Evolutionary conservation across 2,888 invertebrate genomes (phyloP), one percentile per base, ranked within the genome.

Genomic region (Brenthis hecate): DNA sequence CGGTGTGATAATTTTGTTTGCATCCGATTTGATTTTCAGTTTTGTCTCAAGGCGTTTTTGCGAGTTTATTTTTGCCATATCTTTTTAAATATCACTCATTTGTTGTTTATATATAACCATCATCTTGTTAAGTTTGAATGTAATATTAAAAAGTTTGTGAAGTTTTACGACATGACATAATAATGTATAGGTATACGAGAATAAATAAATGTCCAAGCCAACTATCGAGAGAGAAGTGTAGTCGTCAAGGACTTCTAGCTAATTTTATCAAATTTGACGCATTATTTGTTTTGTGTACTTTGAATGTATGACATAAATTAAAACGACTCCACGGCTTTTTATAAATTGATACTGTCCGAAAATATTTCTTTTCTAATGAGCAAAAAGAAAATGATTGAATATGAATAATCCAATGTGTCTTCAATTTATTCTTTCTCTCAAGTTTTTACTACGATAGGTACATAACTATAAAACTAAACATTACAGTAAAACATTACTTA

Each of bases 1-100:
- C 65, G 69, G 72, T 67, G 71, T 76, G 72, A 72, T 74, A 43
- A 43, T 43, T 60, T 47, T 78, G 76, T 78, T 70, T 72, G 63
- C 63, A 69, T 61, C 32, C n/a, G 60, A 66, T 74, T 68, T 66
- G 54, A 56, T 50, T 68, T 65, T 11, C 47, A 36, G 57, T 68
- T 69, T 71, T 64, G 16, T 63, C 51, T 56, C 16, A 19, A 14
- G 43, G 23, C 23, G 28, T 48, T 60, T 50, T 50, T 28, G 28
- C 28, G n/a, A 28, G 13, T 50, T 48, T 32, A 48, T 50, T 11
- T n/a, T 28, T 28, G n/a, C 48, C 0, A 48, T 14, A 32, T 50
- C 28, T 60, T 28, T 60, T 58, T 6, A 60, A 50, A 50, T 28
- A 1, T 50, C 28, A 13, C 13, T 60, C 2, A 32, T 60, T 48